Percentiles rank a stretch among this genome's conserved stretches.
These are phyloP conservation scores for Eupithecia vulgata DNA, from an alignment of 2,888 invertebrate genomes.

Conservation along the genomic window DNA sequence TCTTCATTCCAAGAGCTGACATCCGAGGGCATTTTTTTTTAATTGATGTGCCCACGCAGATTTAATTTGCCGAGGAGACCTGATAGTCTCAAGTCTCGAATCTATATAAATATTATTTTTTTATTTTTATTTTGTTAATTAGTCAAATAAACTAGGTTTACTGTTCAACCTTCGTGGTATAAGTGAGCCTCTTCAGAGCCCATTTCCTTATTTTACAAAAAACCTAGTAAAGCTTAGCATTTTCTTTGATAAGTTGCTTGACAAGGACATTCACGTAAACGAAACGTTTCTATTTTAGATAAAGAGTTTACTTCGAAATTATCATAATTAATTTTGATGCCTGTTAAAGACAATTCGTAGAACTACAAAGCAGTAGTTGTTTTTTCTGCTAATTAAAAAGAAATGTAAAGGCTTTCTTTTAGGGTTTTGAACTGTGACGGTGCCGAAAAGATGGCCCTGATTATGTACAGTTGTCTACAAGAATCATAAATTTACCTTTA, in stretches of 20 bases:
- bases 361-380: background rate
- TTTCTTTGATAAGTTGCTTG: constrained; percentile 6
- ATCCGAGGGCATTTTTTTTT: no score
- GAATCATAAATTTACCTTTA: constrained; percentile 19
- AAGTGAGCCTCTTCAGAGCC: background rate
- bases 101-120: no score
- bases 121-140: background rate
- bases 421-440: constrained; percentile 13
- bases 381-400: constrained; percentile 14
- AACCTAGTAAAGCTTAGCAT: background rate
- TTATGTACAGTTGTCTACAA: constrained; percentile 18
- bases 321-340: background rate
- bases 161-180: background rate
- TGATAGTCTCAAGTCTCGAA: no score
- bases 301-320: background rate
- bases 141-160: background rate
- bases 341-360: background rate
- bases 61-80: background rate
- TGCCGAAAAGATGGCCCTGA: constrained; percentile 20
- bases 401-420: constrained; percentile 7
- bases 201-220: constrained; percentile 1
- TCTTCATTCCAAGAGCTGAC: no score
- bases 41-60: background rate
- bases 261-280: background rate
- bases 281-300: background rate